Conservation (phyloP, 2,113 vertebrate species). For the Capreolus pygargus region DNA sequence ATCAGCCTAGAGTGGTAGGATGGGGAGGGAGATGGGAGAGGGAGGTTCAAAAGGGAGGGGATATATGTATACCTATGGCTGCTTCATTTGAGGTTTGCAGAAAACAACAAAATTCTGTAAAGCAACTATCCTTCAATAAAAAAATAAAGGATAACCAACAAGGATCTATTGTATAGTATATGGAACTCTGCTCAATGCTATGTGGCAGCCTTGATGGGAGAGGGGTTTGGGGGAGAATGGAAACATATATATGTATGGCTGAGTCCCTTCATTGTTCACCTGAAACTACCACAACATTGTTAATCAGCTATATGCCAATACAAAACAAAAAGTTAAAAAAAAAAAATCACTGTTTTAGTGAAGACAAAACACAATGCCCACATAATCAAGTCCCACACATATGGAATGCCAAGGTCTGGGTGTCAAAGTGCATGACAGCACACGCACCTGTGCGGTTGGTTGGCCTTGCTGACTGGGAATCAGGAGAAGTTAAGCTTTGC, state of each 20-base stretch:
- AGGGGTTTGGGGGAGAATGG: background rate
- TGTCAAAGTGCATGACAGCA: background rate
- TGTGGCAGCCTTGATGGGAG: background rate
- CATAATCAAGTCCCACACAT: background rate
- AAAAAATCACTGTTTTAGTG: background rate
- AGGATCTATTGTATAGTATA: background rate
- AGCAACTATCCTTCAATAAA: background rate
- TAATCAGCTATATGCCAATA: background rate
- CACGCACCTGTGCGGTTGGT: slow-evolving; percentile 88
- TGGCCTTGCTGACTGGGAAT: slow-evolving; percentile 90
- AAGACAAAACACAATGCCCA: slow-evolving; percentile 14
- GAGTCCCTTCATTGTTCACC: background rate
- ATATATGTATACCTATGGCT: background rate
- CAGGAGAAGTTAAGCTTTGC: slow-evolving; percentile 96
- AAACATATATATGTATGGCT: background rate
- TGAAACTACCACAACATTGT: background rate
- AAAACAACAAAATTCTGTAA: background rate
- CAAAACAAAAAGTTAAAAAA: background rate
- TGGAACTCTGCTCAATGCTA: background rate
- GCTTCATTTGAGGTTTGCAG: background rate
- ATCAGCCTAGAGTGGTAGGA: background rate
- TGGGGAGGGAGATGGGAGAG: background rate
- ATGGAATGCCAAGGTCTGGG: background rate
- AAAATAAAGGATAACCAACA: background rate
- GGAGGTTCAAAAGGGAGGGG: background rate